Evolutionary conservation across 2,113 vertebrate genomes (phyloP).

Genomic region (Eulemur macaco): DNA sequence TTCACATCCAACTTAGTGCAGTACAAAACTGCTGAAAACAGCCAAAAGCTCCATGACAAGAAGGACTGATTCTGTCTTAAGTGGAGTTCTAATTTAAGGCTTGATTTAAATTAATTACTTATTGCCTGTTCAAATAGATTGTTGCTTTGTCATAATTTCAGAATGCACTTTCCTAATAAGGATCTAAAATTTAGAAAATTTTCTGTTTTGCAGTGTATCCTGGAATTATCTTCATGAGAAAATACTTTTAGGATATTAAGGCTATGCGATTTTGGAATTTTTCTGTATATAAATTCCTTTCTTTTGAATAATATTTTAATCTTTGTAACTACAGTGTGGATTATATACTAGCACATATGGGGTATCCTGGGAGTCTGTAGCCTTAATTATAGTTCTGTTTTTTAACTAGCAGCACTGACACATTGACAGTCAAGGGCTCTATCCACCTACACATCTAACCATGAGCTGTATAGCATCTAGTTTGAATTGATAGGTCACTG

Average conservation of each 20-base stretch:
- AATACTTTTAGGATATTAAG: constrained; percentile 16
- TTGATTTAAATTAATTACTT: constrained; percentile 41
- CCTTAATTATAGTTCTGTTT: background rate
- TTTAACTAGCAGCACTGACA: background rate
- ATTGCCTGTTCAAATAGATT: background rate
- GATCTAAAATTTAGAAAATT: background rate
- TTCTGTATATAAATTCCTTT: constrained; percentile 26
- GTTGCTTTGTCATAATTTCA: background rate
- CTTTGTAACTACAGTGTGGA: background rate
- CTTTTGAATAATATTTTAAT: constrained; percentile 39
- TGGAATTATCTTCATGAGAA: constrained; percentile 45
- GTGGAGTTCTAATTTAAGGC: constrained; percentile 23
- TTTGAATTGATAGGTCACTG: background rate
- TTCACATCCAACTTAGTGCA: background rate
- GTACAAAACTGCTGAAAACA: background rate
- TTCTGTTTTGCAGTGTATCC: background rate
- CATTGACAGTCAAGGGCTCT: background rate
- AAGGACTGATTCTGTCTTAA: background rate
- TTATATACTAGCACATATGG: background rate
- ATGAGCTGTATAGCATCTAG: background rate
- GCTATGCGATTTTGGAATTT: constrained; percentile 21
- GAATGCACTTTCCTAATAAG: constrained; percentile 21
- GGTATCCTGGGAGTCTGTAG: background rate
- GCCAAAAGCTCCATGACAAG: background rate
- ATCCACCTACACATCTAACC: background rate